Evolutionary conservation across 2,113 vertebrate species (phyloP), one percentile per base, ranked within the genome.

Genomic region (Tetraodon nigroviridis): DNA sequence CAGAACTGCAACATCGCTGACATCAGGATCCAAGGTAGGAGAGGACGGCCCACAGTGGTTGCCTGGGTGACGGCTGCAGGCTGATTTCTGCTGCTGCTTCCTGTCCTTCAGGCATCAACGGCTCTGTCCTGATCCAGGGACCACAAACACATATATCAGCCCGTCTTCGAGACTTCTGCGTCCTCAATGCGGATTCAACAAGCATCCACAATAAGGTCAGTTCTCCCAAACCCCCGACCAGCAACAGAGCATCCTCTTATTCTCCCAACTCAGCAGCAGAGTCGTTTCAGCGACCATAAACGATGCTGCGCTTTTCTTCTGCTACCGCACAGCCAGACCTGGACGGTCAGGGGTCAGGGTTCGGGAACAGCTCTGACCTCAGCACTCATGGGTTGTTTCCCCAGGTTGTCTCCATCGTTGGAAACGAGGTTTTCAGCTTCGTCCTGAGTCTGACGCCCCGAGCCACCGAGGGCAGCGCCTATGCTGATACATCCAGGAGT

Each of bases 351-450:
- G n/a, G n/a, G n/a, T n/a, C n/a, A n/a, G n/a, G n/a, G n/a, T n/a
- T n/a, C n/a, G n/a, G n/a, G n/a, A n/a, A n/a, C n/a, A n/a, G n/a
- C n/a, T n/a, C 42, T 44, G 42, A 17, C 42, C 42, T 15, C 42
- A 44, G 42, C 3, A 4, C 42, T 17, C 12, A 13, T 44, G 13
- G 15, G 5, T 44, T 44, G 42, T 13, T 13, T 12, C 24, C 7
- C 24, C 11, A 13, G 97, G 91, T 92, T 12, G 90, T 99, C 76
- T 98, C 93, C 67, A 99, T 98, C 13, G 83, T 97, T 84, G 95
- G 92, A 58, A 91, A 96, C 44, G 97, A 99, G 89, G 97, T 99
- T 41, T 99, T 99, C 67, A 91, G 92, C 55, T 96, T 98, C 71
- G 77, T 82, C 47, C 79, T 98, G 91, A 90, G 87, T 22, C 88